Evolutionary conservation across 2,797 vertebrate genomes (phyloP).

Genomic region (Pseudotriccus pelzelni): DNA sequence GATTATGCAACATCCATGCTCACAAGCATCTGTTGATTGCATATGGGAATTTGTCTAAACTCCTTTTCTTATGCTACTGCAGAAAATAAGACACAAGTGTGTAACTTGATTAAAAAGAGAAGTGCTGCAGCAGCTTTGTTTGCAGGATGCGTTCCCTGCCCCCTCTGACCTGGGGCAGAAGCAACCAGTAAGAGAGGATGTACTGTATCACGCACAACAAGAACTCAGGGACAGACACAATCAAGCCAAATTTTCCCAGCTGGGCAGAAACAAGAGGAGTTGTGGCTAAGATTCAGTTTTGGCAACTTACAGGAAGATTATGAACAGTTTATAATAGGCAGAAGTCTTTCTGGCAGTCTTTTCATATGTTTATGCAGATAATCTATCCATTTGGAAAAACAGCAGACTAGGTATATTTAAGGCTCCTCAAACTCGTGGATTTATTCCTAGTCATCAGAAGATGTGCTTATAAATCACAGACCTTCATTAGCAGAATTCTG

Average conservation of each 20-base stretch:
- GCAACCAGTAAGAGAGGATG: neutral
- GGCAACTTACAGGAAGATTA: neutral
- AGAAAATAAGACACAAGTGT: constrained; percentile 23
- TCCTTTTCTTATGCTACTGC: neutral
- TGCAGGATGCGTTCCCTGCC: neutral
- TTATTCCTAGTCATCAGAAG: constrained; percentile 35
- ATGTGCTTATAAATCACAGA: constrained; percentile 30
- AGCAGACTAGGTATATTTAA: constrained; percentile 14
- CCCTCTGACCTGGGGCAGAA: neutral
- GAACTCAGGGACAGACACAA: neutral
- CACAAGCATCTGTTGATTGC: constrained; percentile 68
- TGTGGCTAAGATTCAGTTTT: neutral
- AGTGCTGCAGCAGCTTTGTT: neutral
- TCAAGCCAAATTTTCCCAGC: constrained; percentile 5
- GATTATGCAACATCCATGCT: constrained; percentile 47
- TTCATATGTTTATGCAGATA: constrained; percentile 31
- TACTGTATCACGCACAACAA: neutral
- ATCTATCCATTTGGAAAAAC: constrained; percentile 5
- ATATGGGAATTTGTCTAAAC: constrained; percentile 55
- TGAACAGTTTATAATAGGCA: neutral
- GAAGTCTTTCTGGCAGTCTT: neutral
- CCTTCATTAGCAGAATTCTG: constrained; percentile 54
- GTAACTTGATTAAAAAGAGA: neutral
- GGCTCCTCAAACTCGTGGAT: constrained; percentile 24
- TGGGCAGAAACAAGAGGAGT: neutral